Evolutionary conservation across 2,113 vertebrate species (phyloP), one percentile per base, ranked within the genome.

Genomic region (Centropus unirufus): DNA sequence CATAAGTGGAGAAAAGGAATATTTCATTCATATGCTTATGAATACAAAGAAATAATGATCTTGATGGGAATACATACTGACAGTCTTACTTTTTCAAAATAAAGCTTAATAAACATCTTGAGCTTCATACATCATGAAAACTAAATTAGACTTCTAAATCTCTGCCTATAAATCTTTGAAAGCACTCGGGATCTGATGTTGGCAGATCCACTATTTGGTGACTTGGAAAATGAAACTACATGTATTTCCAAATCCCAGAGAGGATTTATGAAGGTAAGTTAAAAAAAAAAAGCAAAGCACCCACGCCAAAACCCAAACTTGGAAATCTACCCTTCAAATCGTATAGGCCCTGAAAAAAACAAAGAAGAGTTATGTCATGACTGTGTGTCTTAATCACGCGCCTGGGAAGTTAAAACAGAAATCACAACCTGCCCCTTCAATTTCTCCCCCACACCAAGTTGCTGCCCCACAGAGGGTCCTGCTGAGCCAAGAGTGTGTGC

Each of bases 31-130:
- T 49, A 69, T 34, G 8, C 17, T 77, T 68, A 32, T 47, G 39
- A 93, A 88, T 32, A 19, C 34, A 81, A 75, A 82, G 70, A 77
- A 93, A 86, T 78, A 68, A 77, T 6, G 4, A 27, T 30, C 21
- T 68, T 68, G 26, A 75, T 47, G 6, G 14, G 30, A 78, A 86
- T 61, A 40, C 7, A 51, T 34, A 80, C 26, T 40, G 30, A 39
- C 55, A 85, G 26, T 57, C 21, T 46, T 66, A 18, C 12, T 66
- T 85, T 44, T 72, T 15, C 15, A 5, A 18, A 73, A 55, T 30
- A 83, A 76, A 74, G 16, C 32, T 90, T 88, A 74, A 95, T 30
- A 90, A 95, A 92, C 34, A 89, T 44, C 30, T 57, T 66, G 22
- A 83, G 44, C 69, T 72, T 83, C 47, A 72, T 46, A 63, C 8